Conservation (phyloP, 2,797 vertebrate species). For the Emydoidea blandingii region DNA sequence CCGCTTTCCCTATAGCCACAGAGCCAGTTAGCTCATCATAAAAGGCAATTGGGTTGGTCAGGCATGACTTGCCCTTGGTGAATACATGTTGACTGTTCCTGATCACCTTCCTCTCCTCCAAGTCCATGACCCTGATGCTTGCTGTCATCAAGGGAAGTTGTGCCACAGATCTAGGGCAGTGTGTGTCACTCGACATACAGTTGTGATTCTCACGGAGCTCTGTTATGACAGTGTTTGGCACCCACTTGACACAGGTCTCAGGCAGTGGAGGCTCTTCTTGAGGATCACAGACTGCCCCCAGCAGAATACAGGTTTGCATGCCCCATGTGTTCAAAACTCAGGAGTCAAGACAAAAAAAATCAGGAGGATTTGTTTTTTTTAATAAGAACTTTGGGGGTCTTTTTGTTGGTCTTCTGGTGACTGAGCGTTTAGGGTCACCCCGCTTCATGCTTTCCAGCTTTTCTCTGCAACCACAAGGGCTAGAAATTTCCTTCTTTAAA, state of each 20-base stretch:
- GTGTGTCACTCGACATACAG: neutral
- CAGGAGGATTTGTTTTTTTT: neutral
- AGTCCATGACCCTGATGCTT: neutral
- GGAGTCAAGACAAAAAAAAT: neutral
- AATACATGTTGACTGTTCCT: too few relatives aligned
- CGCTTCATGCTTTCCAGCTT: neutral
- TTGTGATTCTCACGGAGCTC: neutral
- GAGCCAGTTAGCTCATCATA: too few relatives aligned
- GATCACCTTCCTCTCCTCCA: neutral
- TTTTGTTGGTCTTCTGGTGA: constrained; percentile 34
- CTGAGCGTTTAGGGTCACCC: constrained; percentile 16
- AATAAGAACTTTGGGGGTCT: constrained; percentile 48
- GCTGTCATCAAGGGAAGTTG: neutral
- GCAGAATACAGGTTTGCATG: neutral
- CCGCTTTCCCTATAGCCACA: too few relatives aligned
- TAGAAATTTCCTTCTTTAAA: neutral
- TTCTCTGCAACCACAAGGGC: neutral
- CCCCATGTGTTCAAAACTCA: neutral
- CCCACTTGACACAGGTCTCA: rapidly evolving
- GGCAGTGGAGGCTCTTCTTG: too few relatives aligned
- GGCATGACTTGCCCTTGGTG: too few relatives aligned
- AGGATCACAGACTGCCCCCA: neutral
- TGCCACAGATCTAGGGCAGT: neutral
- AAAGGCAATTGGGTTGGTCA: too few relatives aligned
- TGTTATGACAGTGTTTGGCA: rapidly evolving